Conservation (phyloP, 2,888 invertebrate species). For the Globia sparganii region DNA sequence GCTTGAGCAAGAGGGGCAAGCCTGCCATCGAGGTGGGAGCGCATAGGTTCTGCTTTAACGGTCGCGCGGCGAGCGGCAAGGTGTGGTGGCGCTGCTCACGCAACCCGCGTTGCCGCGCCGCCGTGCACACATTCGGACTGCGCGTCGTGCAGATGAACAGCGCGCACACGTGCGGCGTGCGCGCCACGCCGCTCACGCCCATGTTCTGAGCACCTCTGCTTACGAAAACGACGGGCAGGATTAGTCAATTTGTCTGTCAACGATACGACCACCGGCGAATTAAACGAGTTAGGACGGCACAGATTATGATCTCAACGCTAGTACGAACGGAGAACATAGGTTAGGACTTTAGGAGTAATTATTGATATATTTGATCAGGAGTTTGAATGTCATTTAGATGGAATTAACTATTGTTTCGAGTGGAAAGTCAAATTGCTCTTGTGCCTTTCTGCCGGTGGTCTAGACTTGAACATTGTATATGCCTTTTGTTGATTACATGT, state of each 20-base stretch:
- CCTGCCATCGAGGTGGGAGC: conserved; percentile 88
- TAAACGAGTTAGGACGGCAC: conserved; percentile 82
- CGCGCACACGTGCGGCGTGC: conserved; percentile 88
- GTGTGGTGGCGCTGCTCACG: conserved; percentile 89
- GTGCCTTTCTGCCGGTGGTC: conserved; percentile 88
- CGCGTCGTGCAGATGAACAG: conserved; percentile 89
- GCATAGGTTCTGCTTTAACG: conserved; percentile 88
- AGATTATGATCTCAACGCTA: conserved; percentile 79
- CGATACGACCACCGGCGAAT: conserved; percentile 78
- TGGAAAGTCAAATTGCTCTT: conserved; percentile 84
- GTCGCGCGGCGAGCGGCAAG: conserved; percentile 88
- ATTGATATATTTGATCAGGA: conserved; percentile 61
- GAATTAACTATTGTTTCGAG: conserved; percentile 74
- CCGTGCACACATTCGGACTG: conserved; percentile 87
- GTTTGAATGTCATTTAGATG: conserved; percentile 70
- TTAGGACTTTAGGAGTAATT: conserved; percentile 52
- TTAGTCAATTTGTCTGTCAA: conserved; percentile 78
- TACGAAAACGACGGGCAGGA: conserved; percentile 30
- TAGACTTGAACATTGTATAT: conserved; percentile 73
- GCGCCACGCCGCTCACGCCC: conserved; percentile 86
- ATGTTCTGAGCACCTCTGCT: conserved; percentile 79
- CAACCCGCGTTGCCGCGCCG: conserved; percentile 87
- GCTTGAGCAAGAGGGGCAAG: conserved; percentile 87
- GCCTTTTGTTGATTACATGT: conserved; percentile 76
- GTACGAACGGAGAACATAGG: conserved; percentile 52